Evolutionary conservation across 2,113 vertebrate species (phyloP).

Genomic region (Mesoclemmys tuberculata): DNA sequence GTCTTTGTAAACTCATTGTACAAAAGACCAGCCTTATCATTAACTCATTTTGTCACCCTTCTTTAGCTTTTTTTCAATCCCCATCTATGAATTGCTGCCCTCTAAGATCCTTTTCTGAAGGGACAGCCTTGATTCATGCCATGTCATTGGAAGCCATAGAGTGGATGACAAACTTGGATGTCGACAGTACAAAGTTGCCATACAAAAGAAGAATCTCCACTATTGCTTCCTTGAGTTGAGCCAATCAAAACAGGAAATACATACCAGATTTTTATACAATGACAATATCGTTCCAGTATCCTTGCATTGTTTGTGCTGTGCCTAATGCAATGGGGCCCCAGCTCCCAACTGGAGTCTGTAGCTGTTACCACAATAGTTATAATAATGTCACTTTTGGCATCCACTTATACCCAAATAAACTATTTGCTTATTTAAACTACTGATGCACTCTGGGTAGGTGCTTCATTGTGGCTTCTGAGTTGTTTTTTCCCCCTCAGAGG

Average conservation of each 20-base stretch:
- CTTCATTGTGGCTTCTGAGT: background rate
- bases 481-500: background rate
- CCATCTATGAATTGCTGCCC: background rate
- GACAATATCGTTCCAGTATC: background rate
- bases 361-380: background rate
- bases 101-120: background rate
- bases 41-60: background rate
- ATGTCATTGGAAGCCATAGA: background rate
- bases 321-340: fast-evolving
- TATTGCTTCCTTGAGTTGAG: background rate
- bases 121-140: background rate
- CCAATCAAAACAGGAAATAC: background rate
- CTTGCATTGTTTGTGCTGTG: background rate
- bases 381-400: background rate
- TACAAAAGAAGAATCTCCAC: background rate
- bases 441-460: background rate
- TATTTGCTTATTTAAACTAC: background rate
- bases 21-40: background rate
- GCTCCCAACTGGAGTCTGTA: background rate
- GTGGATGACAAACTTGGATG: background rate
- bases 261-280: too few relatives aligned
- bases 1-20: background rate
- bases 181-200: too few relatives aligned
- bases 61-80: background rate
- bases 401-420: background rate